phyloP scores from a whole-genome alignment of 2,797 vertebrate genomes.

The Sebastiscus tertius region DNA sequence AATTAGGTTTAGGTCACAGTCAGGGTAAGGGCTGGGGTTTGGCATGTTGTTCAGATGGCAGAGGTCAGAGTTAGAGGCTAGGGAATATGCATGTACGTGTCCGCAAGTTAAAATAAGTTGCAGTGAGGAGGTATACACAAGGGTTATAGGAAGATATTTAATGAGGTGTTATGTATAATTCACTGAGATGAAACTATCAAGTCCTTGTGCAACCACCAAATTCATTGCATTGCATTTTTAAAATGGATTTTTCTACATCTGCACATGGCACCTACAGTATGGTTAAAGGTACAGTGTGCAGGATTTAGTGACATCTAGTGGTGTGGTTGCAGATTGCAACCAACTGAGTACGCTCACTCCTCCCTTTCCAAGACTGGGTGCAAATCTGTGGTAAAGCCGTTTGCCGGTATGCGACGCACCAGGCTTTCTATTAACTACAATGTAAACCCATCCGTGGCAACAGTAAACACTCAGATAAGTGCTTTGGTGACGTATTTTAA shows the following conservation, averaged over 20 bases:
- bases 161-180: background rate
- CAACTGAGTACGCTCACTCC: too few relatives aligned
- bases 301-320: too few relatives aligned
- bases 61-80: background rate
- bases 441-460: too few relatives aligned
- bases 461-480: too few relatives aligned
- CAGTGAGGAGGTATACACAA: background rate
- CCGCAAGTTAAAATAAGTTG: background rate
- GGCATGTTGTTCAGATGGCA: background rate
- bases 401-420: too few relatives aligned
- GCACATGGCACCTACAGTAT: background rate
- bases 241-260: background rate
- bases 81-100: background rate
- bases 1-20: conserved; percentile 3
- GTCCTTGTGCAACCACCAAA: background rate
- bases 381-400: too few relatives aligned
- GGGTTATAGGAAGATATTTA: background rate
- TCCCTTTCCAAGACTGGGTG: too few relatives aligned
- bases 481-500: too few relatives aligned
- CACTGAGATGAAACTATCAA: background rate
- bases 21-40: background rate
- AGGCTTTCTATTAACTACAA: too few relatives aligned
- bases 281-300: background rate
- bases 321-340: too few relatives aligned
- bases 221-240: background rate